Conservation (phyloP, 2,113 vertebrate species). For the Apodemus speciosus region DNA sequence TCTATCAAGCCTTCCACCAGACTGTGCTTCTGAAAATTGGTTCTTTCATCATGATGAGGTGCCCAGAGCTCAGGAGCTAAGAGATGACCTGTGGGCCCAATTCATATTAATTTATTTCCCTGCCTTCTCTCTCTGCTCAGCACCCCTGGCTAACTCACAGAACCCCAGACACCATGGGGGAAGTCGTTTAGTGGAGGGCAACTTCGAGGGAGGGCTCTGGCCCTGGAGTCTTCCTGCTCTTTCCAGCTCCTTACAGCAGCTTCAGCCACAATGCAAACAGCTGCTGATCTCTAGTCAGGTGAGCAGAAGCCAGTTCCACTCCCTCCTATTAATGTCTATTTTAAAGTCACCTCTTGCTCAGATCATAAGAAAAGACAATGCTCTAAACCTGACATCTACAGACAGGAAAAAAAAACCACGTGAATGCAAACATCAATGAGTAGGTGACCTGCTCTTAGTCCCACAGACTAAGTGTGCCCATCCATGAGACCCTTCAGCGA, state of each 20-base stretch:
- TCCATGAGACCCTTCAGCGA: not conserved
- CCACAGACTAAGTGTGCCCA: not conserved
- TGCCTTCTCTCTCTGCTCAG: conserved; percentile 17
- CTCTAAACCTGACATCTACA: conserved; percentile 18
- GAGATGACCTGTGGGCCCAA: conserved; percentile 31
- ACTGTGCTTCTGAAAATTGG: conserved; percentile 54
- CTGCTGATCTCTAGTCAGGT: not conserved
- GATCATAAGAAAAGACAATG: conserved; percentile 26
- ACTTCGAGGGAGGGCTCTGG: not conserved
- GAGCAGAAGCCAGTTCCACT: not conserved
- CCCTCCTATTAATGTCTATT: not conserved
- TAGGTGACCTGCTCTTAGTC: not conserved
- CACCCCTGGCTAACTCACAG: not conserved
- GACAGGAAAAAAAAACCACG: conserved; percentile 8
- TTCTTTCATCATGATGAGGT: conserved; percentile 46
- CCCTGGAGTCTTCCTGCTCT: not conserved
- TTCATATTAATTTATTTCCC: conserved; percentile 48
- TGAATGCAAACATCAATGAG: not conserved
- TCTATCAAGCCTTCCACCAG: not conserved
- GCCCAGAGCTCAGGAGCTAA: conserved; percentile 1
- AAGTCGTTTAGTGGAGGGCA: not conserved
- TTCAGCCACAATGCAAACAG: not conserved
- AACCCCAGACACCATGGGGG: not conserved
- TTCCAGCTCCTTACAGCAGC: not conserved
- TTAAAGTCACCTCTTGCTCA: conserved; percentile 18